Percentiles rank a stretch among this genome's conserved stretches.
Conservation (phyloP, 1,140 invertebrate species). For the Teleopsis dalmanni region DNA sequence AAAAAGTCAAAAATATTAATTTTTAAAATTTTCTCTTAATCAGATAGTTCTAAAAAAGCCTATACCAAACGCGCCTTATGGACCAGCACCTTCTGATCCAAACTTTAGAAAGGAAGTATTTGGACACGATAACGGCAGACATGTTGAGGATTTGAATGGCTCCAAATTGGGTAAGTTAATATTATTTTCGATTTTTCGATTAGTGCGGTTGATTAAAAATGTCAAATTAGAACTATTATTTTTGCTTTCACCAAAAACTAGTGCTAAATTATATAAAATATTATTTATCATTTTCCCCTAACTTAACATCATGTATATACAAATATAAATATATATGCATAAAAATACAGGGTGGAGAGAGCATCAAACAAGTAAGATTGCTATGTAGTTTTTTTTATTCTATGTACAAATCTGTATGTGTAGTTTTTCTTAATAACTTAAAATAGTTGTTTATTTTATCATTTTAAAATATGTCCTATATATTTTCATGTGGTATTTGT, state of each 20-base stretch:
- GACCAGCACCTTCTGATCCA: slow-evolving; percentile 57
- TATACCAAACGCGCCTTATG: slow-evolving; percentile 47
- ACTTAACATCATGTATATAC: background rate
- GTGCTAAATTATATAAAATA: too few species aligned
- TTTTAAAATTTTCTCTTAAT: slow-evolving; percentile 6
- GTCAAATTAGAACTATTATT: background rate
- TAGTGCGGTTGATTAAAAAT: too few species aligned
- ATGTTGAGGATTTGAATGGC: slow-evolving; percentile 32
- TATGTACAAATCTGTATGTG: background rate
- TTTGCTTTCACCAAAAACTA: background rate
- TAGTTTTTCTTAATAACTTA: background rate
- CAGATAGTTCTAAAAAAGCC: slow-evolving; percentile 67
- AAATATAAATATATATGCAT: background rate
- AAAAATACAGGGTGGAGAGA: slow-evolving; percentile 57
- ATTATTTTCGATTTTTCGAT: background rate
- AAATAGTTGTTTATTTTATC: background rate
- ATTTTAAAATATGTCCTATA: slow-evolving; percentile 17
- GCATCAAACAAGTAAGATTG: slow-evolving; percentile 62
- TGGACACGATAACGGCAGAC: slow-evolving; percentile 47
- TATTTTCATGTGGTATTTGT: slow-evolving; percentile 7
- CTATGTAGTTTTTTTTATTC: background rate
- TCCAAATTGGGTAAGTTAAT: slow-evolving; percentile 36
- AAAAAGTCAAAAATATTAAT: too few species aligned
- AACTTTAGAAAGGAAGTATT: slow-evolving; percentile 65
- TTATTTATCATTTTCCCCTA: background rate